Percentiles rank a stretch among this genome's conserved stretches.
phyloP scores from a whole-genome alignment of 2,888 invertebrate genomes.

The Lutraria lutraria region DNA sequence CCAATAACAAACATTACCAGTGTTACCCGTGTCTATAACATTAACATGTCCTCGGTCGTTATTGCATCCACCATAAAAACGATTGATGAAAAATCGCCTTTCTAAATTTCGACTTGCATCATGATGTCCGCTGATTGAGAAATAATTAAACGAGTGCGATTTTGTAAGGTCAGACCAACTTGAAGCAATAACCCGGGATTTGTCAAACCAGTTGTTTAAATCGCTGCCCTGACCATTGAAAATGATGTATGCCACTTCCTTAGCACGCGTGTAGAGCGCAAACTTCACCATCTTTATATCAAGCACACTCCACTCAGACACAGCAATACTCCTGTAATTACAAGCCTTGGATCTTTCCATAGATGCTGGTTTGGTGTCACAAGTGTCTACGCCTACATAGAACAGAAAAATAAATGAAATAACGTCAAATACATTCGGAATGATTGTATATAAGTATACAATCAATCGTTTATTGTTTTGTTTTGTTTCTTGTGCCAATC shows the following conservation, averaged over 20 bases:
- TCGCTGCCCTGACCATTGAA: slow-evolving; percentile 15
- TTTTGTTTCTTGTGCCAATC: no score
- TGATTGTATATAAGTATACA: no score
- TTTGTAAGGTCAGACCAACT: slow-evolving; percentile 20
- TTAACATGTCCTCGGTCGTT: slow-evolving; percentile 25
- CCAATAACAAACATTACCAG: slow-evolving; percentile 12
- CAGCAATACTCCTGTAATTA: not conserved
- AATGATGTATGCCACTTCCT: slow-evolving; percentile 12
- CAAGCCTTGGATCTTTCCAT: not conserved
- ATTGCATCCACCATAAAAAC: slow-evolving; percentile 26
- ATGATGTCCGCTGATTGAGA: not conserved
- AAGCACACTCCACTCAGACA: not conserved
- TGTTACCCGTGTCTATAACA: not conserved
- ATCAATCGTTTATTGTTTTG: no score
- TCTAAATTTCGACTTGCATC: not conserved
- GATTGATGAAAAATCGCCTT: slow-evolving; percentile 34
- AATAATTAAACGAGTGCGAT: not conserved
- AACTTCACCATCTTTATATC: slow-evolving; percentile 10
- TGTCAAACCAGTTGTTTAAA: slow-evolving; percentile 4
- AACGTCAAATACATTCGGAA: no score
- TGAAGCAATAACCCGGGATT: not conserved
- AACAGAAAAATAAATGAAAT: no score
- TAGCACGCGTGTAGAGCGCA: not conserved
- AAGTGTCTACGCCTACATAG: not conserved
- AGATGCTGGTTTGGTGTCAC: not conserved